A percentile compares a stretch with the other conserved stretches of the same genome.
Conservation (phyloP, 1,140 invertebrate genomes). For the Drosophila melanogaster region Release_6_plus_ISO1_MT NC_004354.4:18903501-18904000, state of each 20-base stretch:
- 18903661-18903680: neutral
- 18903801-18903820: neutral
- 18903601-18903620: neutral
- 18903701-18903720: constrained; percentile 66
- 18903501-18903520: too few relatives aligned
- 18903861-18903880: constrained; percentile 28
- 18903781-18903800: constrained; percentile 28
- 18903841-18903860: constrained; percentile 20
- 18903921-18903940: constrained; percentile 5
- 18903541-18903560: too few relatives aligned
- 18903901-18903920: constrained; percentile 46
- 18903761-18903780: constrained; percentile 41
- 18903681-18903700: neutral
- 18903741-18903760: constrained; percentile 48
- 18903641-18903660: neutral
- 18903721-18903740: constrained; percentile 53
- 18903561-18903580: too few relatives aligned
- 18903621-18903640: neutral
- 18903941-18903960: neutral
- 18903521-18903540: too few relatives aligned
- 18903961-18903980: constrained; percentile 66
- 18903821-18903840: constrained; percentile 39
- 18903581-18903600: too few relatives aligned
- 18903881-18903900: constrained; percentile 31
- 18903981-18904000: constrained; percentile 61